These are phyloP conservation scores for Bothrops jararaca DNA, from an alignment of 2,113 vertebrate genomes.

Conservation along the genomic window DNA sequence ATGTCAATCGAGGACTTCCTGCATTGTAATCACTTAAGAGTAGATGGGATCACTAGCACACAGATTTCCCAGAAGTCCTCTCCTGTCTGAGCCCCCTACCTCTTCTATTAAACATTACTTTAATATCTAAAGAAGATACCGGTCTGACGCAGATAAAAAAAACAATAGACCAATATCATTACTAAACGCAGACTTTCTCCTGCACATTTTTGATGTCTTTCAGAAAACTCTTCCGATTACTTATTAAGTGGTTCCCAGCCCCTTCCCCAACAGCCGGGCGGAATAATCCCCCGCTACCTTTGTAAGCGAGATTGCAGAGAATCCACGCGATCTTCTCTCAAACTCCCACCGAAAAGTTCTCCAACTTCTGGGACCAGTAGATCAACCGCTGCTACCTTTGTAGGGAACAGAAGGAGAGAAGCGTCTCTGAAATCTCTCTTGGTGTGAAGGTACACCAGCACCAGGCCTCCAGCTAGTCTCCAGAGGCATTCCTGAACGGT, in stretches of 20 bases:
- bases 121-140: no score
- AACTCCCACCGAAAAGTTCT: constrained; percentile 90
- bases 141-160: no score
- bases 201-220: background rate
- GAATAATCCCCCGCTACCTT: constrained; percentile 68
- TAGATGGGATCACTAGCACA: background rate
- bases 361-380: constrained; percentile 91
- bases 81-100: background rate
- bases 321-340: constrained; percentile 88
- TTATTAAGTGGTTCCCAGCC: background rate
- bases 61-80: background rate
- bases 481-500: background rate
- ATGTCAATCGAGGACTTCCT: no score
- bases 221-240: background rate
- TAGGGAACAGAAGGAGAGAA: constrained; percentile 1
- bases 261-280: background rate
- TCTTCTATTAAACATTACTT: background rate
- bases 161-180: no score
- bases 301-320: constrained; percentile 77
- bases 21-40: background rate
- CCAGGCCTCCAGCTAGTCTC: background rate
- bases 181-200: background rate
- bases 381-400: constrained; percentile 93
- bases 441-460: background rate
- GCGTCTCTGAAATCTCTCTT: background rate